Base-by-base conservation (phyloP, 2,797 vertebrate species). In the Coregonus suidteri region DNA sequence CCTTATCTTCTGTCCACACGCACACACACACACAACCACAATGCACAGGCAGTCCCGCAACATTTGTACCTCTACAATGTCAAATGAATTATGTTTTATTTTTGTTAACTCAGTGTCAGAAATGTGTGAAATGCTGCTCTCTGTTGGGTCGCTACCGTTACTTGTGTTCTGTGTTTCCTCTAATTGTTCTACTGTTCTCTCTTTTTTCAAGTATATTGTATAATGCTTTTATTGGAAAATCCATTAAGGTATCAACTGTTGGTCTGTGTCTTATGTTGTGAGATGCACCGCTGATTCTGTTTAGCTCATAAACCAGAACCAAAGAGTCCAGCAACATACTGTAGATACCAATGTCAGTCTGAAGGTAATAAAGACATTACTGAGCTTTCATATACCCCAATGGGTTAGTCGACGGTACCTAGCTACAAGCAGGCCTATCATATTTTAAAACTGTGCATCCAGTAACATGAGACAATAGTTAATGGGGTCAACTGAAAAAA, bases 11-110 rank as follows among this genome's bases (percentile, higher is more conserved):
- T 59, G 30, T 73, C 16, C 25, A 34, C 31, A 34, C 31, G 3
- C 31, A 34, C 31, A 34, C 31, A 71, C 70, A 52, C 47, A 72
- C 51, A 72, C 20, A 47, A 37, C 65, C 6, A 75, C 35, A 64
- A 35, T 47, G 5, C 73, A 74, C 56, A 74, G 16, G 18, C n/a
- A 64, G 16, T n/a, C 34, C n/a, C 14, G 34, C 53, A 74, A 71
- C n/a, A 9, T 71, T 67, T 31, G 25, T 9, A 25, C 11, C 64
- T 14, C 13, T 30, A 6, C 13, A 34, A 71, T 41, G n/a, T 71
- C 47, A 71, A 52, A 71, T 52, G 20, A 30, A 68, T 47, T 51
- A 1, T 71, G 54, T 51, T 71, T 51, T 13, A 47, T 71, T 71
- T 41, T 41, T 41, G 35, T 16, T 51, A 3, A 71, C 20, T 71